Conservation (phyloP, 2,113 vertebrate genomes). For the Leucopternis melanops region DNA sequence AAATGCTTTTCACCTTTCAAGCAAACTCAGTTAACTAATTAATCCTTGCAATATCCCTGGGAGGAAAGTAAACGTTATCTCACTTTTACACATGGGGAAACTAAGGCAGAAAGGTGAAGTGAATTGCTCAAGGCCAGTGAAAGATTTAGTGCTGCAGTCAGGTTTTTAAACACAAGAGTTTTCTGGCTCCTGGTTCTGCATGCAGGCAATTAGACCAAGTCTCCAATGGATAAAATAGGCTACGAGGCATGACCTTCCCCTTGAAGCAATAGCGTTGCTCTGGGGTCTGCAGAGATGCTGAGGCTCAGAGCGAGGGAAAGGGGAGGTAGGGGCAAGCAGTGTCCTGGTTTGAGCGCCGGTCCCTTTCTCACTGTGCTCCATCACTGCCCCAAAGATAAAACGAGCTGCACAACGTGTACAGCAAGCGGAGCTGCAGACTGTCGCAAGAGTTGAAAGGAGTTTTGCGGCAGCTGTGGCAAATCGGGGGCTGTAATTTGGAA, state of each 20-base stretch:
- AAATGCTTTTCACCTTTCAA: slow-evolving; percentile 24
- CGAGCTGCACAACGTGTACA: neutral
- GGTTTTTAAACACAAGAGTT: neutral
- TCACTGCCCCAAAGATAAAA: neutral
- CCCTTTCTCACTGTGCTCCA: neutral
- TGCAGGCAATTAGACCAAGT: neutral
- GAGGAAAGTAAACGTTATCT: slow-evolving; percentile 29
- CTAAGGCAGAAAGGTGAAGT: slow-evolving; percentile 38
- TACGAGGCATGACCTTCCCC: neutral
- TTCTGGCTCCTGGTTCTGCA: neutral
- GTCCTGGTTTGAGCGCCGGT: neutral
- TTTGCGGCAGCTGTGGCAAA: neutral
- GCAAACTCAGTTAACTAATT: slow-evolving; percentile 23
- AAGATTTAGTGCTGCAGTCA: slow-evolving; percentile 1
- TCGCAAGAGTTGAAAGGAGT: neutral
- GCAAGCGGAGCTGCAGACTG: neutral
- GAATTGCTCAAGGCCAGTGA: neutral
- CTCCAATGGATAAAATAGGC: neutral
- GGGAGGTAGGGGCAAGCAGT: neutral
- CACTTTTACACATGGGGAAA: slow-evolving; percentile 5
- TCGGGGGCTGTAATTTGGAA: neutral
- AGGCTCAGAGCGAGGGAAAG: neutral
- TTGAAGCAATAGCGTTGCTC: neutral
- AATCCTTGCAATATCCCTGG: slow-evolving; percentile 26
- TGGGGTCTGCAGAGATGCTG: neutral